Percentiles rank a stretch among this genome's conserved stretches.
Conservation (phyloP, 1,140 invertebrate species). For the Ceratina japonica region DNA sequence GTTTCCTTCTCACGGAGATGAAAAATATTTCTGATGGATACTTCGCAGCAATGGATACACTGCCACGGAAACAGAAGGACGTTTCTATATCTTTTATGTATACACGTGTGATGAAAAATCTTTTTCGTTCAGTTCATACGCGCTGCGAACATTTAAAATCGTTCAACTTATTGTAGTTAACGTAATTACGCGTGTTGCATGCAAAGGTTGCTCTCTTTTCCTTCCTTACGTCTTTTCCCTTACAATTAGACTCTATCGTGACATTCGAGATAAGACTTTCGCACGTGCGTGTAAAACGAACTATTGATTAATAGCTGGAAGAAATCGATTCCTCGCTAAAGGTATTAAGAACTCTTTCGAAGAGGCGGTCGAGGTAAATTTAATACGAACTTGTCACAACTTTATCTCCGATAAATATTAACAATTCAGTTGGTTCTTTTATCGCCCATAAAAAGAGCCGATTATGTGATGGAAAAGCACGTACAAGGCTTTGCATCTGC, state of each 20-base stretch:
- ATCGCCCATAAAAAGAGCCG: background rate
- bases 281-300: background rate
- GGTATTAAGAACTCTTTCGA: too few relatives aligned
- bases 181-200: background rate
- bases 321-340: too few relatives aligned
- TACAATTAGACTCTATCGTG: background rate
- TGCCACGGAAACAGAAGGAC: background rate
- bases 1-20: too few relatives aligned
- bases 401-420: background rate
- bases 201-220: background rate
- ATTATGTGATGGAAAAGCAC: background rate
- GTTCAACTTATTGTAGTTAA: too few relatives aligned
- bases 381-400: background rate
- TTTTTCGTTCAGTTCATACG: too few relatives aligned
- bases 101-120: too few relatives aligned
- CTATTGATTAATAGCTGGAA: background rate
- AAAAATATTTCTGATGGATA: background rate
- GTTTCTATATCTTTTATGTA: too few relatives aligned
- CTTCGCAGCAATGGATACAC: background rate
- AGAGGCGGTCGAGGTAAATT: too few relatives aligned
- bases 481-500: constrained; percentile 1
- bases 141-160: too few relatives aligned
- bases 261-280: background rate
- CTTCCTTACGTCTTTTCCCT: background rate
- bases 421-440: background rate